Conservation (phyloP, 2,888 invertebrate species). For the Zaprionus obscuricornis region DNA sequence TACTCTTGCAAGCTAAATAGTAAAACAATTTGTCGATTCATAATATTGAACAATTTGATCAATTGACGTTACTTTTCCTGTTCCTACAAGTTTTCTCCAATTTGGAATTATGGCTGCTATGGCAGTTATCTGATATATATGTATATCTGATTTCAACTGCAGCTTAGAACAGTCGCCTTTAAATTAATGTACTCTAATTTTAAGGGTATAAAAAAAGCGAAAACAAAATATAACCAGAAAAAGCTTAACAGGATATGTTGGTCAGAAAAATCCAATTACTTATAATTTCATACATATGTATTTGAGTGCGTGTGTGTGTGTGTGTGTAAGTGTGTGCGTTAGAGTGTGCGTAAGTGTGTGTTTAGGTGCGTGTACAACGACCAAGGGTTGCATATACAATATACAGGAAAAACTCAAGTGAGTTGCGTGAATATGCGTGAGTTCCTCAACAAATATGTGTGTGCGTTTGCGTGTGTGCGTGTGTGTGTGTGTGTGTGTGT, state of each 20-base stretch:
- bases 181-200: neutral
- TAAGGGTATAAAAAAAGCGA: neutral
- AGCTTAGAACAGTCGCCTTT: too few relatives aligned
- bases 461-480: neutral
- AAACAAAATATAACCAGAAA: neutral
- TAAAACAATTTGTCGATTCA: too few relatives aligned
- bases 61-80: too few relatives aligned
- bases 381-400: constrained; percentile 26
- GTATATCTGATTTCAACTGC: too few relatives aligned
- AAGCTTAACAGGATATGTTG: constrained; percentile 27
- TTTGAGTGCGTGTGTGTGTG: neutral
- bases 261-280: constrained; percentile 56
- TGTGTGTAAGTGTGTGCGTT: neutral
- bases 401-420: constrained; percentile 19
- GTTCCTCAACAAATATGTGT: too few relatives aligned
- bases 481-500: constrained; percentile 4
- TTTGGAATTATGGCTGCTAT: too few relatives aligned
- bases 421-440: constrained; percentile 13
- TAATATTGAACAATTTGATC: too few relatives aligned
- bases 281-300: constrained; percentile 42
- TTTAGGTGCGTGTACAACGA: constrained; percentile 26
- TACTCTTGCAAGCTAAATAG: too few relatives aligned
- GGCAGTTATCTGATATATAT: too few relatives aligned
- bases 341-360: constrained; percentile 4
- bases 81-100: too few relatives aligned